Evolutionary conservation across 2,888 invertebrate species (phyloP), one percentile per base, ranked within the genome.

Genomic region (Plebejus anna): DNA sequence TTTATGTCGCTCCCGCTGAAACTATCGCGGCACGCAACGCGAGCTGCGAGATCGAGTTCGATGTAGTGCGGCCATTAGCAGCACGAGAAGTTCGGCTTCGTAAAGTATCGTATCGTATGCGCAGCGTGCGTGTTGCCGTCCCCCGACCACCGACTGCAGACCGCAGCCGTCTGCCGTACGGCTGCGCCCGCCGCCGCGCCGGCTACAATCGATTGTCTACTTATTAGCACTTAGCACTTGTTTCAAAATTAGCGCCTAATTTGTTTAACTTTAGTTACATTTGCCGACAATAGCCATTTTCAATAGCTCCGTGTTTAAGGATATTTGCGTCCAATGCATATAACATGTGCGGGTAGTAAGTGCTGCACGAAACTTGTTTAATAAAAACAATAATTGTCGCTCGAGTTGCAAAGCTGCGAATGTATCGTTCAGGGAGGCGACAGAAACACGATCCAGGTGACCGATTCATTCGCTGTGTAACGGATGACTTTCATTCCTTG

Each of bases 1-100:
- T 66, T 66, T 66, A 66, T 66, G 66, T 66, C 66, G 66, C 61
- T 61, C 61, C 28, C 3, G 61, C 66, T 66, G 11, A 66, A 66
- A 66, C 66, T 36, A 36, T 66, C 66, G 66, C 66, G 16, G 13
- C 66, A 66, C 66, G 66, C 66, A 32, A 66, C 66, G 11, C 66
- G 32, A 22, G 22, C 66, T 16, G 32, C 66, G 22, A 36, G 28
- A 66, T 66, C 32, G 32, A 32, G 66, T 66, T 36, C 13, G 66
- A 66, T 5, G 32, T 66, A 36, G 66, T 1, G 66, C 22, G 22
- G 22, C 66, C 13, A 4, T 66, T 66, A 66, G 66, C 9, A 66
- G 16, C 22, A 36, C 32, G 16, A 32, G 66, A 32, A 66, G 66
- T 66, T 66, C 32, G 28, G 61, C 59, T 59, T 59, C 55, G 55